Evolutionary conservation across 2,113 vertebrate species (phyloP).

Genomic region (Falco punctatus): DNA sequence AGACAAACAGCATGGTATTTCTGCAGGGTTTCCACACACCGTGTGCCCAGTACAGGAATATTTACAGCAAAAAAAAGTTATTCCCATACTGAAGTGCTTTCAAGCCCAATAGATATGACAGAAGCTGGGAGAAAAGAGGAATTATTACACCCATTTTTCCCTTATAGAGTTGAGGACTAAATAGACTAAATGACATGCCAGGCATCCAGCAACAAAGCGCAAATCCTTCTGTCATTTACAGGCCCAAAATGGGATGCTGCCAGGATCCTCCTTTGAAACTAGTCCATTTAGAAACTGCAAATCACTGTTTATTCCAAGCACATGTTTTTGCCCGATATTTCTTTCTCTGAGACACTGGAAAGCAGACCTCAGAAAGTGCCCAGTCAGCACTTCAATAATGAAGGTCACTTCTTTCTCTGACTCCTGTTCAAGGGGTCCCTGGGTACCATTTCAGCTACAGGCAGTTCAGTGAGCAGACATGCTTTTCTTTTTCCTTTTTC

Average conservation of each 20-base stretch:
- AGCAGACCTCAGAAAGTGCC: background rate
- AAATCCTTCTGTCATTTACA: background rate
- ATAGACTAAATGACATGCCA: background rate
- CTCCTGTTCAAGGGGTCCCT: slow-evolving; percentile 1
- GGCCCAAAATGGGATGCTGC: background rate
- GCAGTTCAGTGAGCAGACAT: background rate
- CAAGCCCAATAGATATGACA: background rate
- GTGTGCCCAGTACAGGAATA: accelerated
- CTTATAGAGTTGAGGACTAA: background rate
- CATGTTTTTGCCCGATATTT: background rate
- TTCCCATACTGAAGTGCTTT: background rate
- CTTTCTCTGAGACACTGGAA: background rate
- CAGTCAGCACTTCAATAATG: slow-evolving; percentile 27
- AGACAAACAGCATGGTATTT: background rate
- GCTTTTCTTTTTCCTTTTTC: background rate
- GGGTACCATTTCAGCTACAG: background rate
- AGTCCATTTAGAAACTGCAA: background rate
- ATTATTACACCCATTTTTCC: background rate
- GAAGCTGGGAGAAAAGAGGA: background rate
- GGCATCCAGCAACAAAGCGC: background rate
- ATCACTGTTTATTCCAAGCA: background rate
- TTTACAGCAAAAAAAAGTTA: background rate
- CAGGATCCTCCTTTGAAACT: background rate
- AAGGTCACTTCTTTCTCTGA: slow-evolving; percentile 48
- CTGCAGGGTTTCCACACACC: background rate